Percentiles rank a stretch among this genome's conserved stretches.
Conservation (phyloP, 1,140 invertebrate genomes). For the Globodera ellingtonae region DNA sequence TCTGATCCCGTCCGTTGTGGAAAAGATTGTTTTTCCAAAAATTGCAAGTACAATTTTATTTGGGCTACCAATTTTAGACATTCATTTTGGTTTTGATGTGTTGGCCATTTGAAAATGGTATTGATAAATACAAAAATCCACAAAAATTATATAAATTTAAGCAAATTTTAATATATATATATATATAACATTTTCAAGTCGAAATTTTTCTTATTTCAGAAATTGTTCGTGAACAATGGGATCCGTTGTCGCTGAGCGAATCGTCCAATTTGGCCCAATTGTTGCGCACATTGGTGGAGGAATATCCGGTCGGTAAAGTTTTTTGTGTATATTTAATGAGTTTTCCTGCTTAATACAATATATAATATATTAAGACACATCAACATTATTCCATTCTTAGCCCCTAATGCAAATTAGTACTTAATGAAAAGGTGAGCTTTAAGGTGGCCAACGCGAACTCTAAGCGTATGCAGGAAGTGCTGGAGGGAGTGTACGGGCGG, state of each 20-base stretch:
- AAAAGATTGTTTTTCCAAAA: conserved; percentile 54
- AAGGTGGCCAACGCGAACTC: conserved; percentile 25
- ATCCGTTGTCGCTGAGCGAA: conserved; percentile 40
- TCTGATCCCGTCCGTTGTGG: conserved; percentile 48
- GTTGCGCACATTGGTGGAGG: conserved; percentile 32
- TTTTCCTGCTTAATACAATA: background rate
- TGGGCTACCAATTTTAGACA: conserved; percentile 10
- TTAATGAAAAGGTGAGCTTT: background rate
- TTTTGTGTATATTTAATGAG: background rate
- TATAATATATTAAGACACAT: no score
- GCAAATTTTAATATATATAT: background rate
- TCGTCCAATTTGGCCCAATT: conserved; percentile 37
- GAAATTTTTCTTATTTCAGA: conserved; percentile 31
- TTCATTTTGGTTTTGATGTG: background rate
- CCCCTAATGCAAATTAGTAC: no score
- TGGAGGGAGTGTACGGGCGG: conserved; percentile 19
- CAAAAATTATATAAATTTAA: background rate
- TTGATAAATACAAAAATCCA: background rate
- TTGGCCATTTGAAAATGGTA: background rate
- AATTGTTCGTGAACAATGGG: conserved; percentile 48
- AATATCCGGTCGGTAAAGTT: conserved; percentile 31
- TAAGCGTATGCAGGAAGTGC: conserved; percentile 35
- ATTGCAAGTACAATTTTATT: conserved; percentile 48
- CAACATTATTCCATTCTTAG: no score
- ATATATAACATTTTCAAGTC: background rate